A percentile compares a stretch with the other conserved stretches of the same genome.
These are phyloP conservation scores for Hypsopygia costalis DNA, from an alignment of 2,888 invertebrate species.

Conservation along the genomic window DNA sequence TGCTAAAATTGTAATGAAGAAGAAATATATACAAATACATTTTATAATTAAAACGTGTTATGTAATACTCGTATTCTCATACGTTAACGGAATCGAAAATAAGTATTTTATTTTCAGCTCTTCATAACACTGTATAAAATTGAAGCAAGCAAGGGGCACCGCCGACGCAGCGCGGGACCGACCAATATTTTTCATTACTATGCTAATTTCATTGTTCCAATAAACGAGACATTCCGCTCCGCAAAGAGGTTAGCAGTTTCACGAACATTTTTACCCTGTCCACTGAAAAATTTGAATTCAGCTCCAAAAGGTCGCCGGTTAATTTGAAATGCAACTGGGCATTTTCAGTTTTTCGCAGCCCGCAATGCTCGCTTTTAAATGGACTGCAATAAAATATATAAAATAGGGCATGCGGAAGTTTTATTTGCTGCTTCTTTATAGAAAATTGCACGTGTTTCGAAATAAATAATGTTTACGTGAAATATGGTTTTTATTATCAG, in stretches of 20 bases:
- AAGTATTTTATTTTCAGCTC: slow-evolving; percentile 5
- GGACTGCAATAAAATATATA: slow-evolving; percentile 40
- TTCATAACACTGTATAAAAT: slow-evolving; percentile 20
- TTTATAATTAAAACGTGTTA: too few species aligned
- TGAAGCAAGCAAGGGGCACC: slow-evolving; percentile 18
- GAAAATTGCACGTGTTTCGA: neutral
- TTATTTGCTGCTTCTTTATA: neutral
- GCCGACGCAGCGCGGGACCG: slow-evolving; percentile 32
- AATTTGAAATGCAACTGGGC: slow-evolving; percentile 70
- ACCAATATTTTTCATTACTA: slow-evolving; percentile 79
- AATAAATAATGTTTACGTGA: slow-evolving; percentile 20
- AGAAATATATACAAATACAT: too few species aligned
- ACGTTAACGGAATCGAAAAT: neutral
- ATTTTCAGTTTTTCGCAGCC: slow-evolving; percentile 50
- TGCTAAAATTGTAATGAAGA: too few species aligned
- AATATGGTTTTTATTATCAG: slow-evolving; percentile 9
- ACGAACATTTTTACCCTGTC: slow-evolving; percentile 63
- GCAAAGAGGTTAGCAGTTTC: slow-evolving; percentile 71
- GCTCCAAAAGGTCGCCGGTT: slow-evolving; percentile 58
- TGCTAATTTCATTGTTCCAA: slow-evolving; percentile 78
- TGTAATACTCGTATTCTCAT: too few species aligned
- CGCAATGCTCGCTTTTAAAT: slow-evolving; percentile 32
- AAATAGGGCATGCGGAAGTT: slow-evolving; percentile 9
- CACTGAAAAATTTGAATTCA: slow-evolving; percentile 70
- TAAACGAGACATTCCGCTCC: slow-evolving; percentile 62